These are phyloP conservation scores for Ceyx cyanopectus DNA, from an alignment of 2,113 vertebrate genomes.

Conservation along the genomic window DNA sequence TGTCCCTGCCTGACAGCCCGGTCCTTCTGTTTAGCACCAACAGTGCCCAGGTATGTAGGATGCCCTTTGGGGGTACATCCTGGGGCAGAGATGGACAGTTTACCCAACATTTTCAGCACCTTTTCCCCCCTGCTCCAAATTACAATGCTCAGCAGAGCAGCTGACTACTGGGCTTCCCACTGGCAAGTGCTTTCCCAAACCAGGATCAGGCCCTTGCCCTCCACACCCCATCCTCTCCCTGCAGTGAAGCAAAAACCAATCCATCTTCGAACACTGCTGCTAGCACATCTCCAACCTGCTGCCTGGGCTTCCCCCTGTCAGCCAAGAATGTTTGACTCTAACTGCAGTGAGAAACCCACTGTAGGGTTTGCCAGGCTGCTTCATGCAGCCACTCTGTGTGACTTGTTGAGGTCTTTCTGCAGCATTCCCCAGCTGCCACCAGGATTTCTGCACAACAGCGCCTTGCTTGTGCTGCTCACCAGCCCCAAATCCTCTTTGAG, in stretches of 20 bases:
- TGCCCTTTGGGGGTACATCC: fast-evolving
- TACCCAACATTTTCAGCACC: not conserved
- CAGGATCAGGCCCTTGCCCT: not conserved
- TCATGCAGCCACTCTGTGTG: not conserved
- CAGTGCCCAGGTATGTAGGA: fast-evolving
- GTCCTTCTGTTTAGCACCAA: not conserved
- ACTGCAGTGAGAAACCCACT: not conserved
- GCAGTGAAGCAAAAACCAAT: fast-evolving
- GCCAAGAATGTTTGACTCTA: fast-evolving
- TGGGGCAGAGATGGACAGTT: fast-evolving
- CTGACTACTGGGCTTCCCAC: not conserved
- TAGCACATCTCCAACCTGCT: not conserved
- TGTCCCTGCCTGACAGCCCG: fast-evolving
- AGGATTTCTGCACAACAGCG: not conserved
- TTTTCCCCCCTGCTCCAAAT: fast-evolving
- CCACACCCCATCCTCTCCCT: not conserved
- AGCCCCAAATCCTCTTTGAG: not conserved
- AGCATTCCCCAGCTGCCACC: fast-evolving
- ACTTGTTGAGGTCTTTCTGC: not conserved
- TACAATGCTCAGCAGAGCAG: fast-evolving
- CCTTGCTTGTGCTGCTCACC: not conserved
- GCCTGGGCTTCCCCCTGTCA: not conserved
- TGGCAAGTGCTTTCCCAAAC: not conserved
- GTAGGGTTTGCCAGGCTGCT: not conserved
- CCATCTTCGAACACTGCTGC: fast-evolving